These are phyloP conservation scores for Solenodon paradoxus DNA, from an alignment of 2,113 vertebrate genomes.

Conservation along the genomic window DNA sequence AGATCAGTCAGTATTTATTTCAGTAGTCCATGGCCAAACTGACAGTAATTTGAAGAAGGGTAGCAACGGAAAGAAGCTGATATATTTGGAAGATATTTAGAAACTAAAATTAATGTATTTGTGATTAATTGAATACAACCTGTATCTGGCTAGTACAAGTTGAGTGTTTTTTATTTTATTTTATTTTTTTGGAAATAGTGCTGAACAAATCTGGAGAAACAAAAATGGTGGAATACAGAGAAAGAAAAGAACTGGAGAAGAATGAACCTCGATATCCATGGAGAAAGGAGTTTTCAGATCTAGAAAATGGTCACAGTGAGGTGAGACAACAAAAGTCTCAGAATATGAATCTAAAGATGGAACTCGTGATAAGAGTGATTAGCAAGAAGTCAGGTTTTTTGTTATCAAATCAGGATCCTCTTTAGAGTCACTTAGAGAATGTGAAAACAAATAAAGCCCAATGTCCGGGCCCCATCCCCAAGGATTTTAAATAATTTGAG, in stretches of 20 bases:
- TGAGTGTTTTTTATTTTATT: not conserved
- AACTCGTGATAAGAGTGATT: not conserved
- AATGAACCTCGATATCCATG: not conserved
- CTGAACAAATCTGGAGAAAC: not conserved
- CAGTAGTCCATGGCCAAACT: not conserved
- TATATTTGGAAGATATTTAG: not conserved
- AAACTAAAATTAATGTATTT: not conserved
- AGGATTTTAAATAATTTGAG: not conserved
- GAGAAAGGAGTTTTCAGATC: not conserved
- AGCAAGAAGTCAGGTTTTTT: not conserved
- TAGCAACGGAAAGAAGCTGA: not conserved
- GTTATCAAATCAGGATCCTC: not conserved
- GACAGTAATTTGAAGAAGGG: not conserved
- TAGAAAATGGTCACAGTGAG: not conserved
- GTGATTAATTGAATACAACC: not conserved
- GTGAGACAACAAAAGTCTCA: not conserved
- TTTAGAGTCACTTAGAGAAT: not conserved
- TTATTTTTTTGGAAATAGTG: not conserved
- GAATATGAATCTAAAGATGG: not conserved
- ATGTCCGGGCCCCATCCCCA: not conserved
- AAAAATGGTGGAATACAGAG: not conserved
- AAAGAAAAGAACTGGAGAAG: not conserved
- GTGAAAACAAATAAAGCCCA: not conserved
- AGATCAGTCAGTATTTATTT: not conserved
- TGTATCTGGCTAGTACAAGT: not conserved